Evolutionary conservation across 2,888 invertebrate species (phyloP).

Genomic region (Allophyes oxyacanthae): DNA sequence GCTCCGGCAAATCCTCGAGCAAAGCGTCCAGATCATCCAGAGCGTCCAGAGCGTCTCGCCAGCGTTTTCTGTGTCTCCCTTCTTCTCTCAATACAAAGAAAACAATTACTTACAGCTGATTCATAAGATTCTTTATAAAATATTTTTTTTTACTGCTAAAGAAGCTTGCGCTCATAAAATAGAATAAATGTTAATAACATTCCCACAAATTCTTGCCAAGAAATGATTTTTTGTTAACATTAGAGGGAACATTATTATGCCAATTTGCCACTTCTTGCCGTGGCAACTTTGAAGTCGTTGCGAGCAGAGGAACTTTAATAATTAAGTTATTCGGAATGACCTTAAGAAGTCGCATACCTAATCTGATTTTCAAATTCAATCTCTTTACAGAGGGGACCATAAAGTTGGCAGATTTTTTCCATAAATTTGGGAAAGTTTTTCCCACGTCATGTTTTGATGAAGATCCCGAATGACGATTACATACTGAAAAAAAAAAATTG

Average conservation of each 20-base stretch:
- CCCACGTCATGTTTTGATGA: conserved; percentile 4
- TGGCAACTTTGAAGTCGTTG: conserved; percentile 26
- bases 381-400: conserved; percentile 20
- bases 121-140: too few relatives aligned
- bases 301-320: conserved; percentile 48
- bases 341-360: conserved; percentile 48
- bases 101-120: too few relatives aligned
- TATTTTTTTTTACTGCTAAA: too few relatives aligned
- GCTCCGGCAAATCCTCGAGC: too few relatives aligned
- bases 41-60: too few relatives aligned
- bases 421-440: conserved; percentile 28
- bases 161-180: too few relatives aligned
- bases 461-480: conserved; percentile 2
- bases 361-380: conserved; percentile 55
- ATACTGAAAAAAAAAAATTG: neutral
- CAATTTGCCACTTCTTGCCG: conserved; percentile 44
- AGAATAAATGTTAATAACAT: conserved; percentile 1
- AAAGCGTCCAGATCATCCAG: too few relatives aligned
- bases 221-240: conserved; percentile 31
- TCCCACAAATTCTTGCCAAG: conserved; percentile 11
- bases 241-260: conserved; percentile 33
- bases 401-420: conserved; percentile 15
- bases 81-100: too few relatives aligned
- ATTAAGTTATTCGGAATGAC: conserved; percentile 53
- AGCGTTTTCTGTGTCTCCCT: too few relatives aligned